phyloP scores from a whole-genome alignment of 2,113 vertebrate genomes.

The Hydrolagus affinis region DNA sequence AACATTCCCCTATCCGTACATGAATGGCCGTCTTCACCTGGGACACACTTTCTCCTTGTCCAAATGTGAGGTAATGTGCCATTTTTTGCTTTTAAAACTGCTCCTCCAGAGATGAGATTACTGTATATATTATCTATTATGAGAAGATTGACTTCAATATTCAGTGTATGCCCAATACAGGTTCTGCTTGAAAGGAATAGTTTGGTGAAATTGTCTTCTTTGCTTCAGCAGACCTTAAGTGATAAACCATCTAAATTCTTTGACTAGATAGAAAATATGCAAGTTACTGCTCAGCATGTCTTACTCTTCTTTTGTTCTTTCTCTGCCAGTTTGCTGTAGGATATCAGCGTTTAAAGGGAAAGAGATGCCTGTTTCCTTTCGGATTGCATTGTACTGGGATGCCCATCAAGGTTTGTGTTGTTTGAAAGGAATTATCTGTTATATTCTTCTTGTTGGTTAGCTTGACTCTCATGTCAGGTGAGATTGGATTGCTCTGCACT shows the following conservation, averaged over 20 bases:
- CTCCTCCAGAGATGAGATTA: too few relatives aligned
- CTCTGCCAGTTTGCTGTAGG: conserved; percentile 71
- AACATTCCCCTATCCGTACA: conserved; percentile 93
- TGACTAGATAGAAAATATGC: neutral
- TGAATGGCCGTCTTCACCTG: conserved; percentile 93
- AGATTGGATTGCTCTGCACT: too few relatives aligned
- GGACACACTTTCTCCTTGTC: conserved; percentile 92
- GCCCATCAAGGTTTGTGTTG: conserved; percentile 84
- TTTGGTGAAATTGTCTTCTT: neutral
- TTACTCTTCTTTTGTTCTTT: conserved; percentile 3
- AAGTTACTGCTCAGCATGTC: neutral
- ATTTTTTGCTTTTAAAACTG: neutral
- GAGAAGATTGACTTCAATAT: neutral
- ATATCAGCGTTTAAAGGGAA: conserved; percentile 86
- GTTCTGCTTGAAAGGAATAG: neutral
- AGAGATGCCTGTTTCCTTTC: conserved; percentile 83
- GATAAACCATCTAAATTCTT: neutral
- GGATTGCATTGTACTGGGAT: conserved; percentile 96
- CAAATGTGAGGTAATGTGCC: conserved; percentile 81
- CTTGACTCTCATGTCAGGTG: too few relatives aligned
- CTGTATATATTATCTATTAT: neutral
- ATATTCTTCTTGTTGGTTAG: too few relatives aligned
- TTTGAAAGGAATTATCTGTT: neutral
- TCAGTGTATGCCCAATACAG: neutral
- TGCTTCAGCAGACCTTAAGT: neutral